Evolutionary conservation across 2,888 invertebrate genomes (phyloP), one percentile per base, ranked within the genome.

Genomic region (Neuroscelio doddi): DNA sequence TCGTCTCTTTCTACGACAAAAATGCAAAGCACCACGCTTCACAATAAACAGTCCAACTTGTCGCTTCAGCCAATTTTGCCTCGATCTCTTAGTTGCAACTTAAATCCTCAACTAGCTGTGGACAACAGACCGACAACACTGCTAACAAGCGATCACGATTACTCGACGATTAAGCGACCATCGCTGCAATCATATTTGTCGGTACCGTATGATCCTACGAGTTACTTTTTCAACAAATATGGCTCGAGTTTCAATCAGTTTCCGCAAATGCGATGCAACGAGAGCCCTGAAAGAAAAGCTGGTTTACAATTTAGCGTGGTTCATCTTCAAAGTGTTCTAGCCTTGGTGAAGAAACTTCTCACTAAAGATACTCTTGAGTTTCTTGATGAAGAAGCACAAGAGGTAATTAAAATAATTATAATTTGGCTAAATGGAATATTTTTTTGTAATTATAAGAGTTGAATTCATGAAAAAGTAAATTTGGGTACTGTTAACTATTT

Each of bases 191-290:
- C 88, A 61, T 91, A 90, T 70, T 87, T 88, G 63, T 90, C 91
- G 0, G 89, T 91, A 1, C 90, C 91, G 0, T 93, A 92, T 68
- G 93, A 95, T 85, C 91, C 94, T 0, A 90, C 92, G 0, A 92
- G 92, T 0, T 93, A 95, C 80, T 97, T 96, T 85, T 97, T 97
- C 78, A 90, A 93, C 56, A 93, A 94, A 77, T 95, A 94, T 79
- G 97, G 97, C 5, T 96, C 97, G 0, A 95, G 94, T 82, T 97
- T 97, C 80, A 94, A 94, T 84, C 94, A 95, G 82, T 93, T 94
- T 75, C 93, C 93, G 0, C 92, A 93, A 69, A 91, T 94, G 90
- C 87, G 92, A 68, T 91, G 92, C 67, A 90, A 90, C 1, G 93
- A 93, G 71, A 89, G 90, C 0, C 90, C 90, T 0, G 91, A 91